Evolutionary conservation across 2,797 vertebrate genomes (phyloP), one percentile per base, ranked within the genome.

Genomic region (Chaenodraco wilsoni): DNA sequence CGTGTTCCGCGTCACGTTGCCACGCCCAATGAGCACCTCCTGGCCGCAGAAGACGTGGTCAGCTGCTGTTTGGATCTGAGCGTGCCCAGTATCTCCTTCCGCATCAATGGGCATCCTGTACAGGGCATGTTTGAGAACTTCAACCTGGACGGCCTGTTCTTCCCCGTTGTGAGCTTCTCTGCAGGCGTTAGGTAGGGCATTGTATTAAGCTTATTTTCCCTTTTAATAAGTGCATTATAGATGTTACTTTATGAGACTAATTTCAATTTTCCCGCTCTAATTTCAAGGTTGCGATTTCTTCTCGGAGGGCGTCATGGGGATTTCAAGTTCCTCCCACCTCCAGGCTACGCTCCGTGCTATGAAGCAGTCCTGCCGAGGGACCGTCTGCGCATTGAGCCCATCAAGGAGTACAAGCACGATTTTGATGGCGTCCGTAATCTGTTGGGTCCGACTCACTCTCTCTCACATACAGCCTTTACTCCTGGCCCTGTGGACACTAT

Each of bases 121-220:
- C 97, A 97, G 87, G 97, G 97, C 2, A 97, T 98, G 95, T 97
- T 98, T 64, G 97, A 98, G 83, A 95, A 96, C 88, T 98, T 98
- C 90, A 98, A 98, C 85, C 79, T 97, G 43, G 95, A 98, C 0
- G 96, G 96, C 4, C 95, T 98, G 31, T 98, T 97, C 85, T 98
- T 97, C 65, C 97, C 97, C 2, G 96, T 94, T 0, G 95, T 96
- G 89, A 98, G 97, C 93, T 98, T 98, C 83, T 97, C 96, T 0
- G 96, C 96, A 44, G 97, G 97, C 46, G 16, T 98, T 37, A 95
- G 90, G 97, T 97, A 88, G 69, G 90, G 65, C n/a, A 51, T 60
- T 52, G 4, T 40, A 33, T 23, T 33, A 5, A 31, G 0, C 46
- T 49, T 1, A 8, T 41, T 50, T 27, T 58, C 33, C 48, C 6